Base-by-base conservation (phyloP, 2,888 invertebrate species). In the Pristionchus entomophagus region DNA sequence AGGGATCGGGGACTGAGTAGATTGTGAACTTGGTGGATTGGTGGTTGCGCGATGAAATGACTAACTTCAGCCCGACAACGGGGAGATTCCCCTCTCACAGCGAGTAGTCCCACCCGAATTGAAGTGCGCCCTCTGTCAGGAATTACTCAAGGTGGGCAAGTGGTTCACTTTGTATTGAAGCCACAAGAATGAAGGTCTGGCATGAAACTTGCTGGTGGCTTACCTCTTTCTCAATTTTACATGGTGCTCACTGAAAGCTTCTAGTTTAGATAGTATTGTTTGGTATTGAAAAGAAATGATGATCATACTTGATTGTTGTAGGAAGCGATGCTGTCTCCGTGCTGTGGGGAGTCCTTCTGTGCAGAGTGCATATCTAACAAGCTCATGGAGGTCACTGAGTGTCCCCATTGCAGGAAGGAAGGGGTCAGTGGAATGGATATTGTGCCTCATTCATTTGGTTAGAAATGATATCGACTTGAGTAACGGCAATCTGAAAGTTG, bases 281-380 rank as follows among this genome's bases (percentile, higher is more conserved):
- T n/a, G n/a, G 14, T 73, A 5, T 41, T 59, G 26, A 5, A 22
- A 59, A n/a, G 10, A 45, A 77, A 26, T 26, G 17, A 12, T 29
- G 19, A 51, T 17, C 2, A 19, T 6, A n/a, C 6, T 77, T 38
- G 38, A 45, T 80, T 80, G 38, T 49, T 56, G n/a, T 96, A 96
- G 0, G 99, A 99, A 94, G 99, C 99, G 56, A 98, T 99, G 45
- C 96, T 99, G 96, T 97, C 98, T 94, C 97, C 97, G 0, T 99
- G 99, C 94, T 99, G 99, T 94, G 99, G 98, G 5, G 97, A 97
- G 94, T 97, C 97, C 17, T 99, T 97, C 95, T 99, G 99, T 94
- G 98, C 99, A 94, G 98, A 99, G 94, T 99, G 99, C 96, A 95
- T 92, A 14, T 88, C 89, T 35, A 86, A 87, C 29, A 88, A 87